Evolutionary conservation across 2,797 vertebrate species (phyloP).

Genomic region (Oryzias sinensis): DNA sequence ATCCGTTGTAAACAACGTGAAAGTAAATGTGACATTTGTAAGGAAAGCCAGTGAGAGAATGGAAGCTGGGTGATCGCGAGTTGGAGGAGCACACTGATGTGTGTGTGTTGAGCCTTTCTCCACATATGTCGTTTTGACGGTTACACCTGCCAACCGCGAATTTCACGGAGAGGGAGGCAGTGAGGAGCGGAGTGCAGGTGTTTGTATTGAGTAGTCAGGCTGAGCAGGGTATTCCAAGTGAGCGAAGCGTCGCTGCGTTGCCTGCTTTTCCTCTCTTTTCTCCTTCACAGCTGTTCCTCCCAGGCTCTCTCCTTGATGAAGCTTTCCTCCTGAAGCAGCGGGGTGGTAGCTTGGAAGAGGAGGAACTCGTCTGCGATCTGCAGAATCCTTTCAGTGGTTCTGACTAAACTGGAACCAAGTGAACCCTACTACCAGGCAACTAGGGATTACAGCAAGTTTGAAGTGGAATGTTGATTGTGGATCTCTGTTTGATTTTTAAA

Average conservation of each 20-base stretch:
- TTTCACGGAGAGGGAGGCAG: slow-evolving; percentile 47
- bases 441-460: slow-evolving; percentile 40
- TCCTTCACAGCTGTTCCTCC: slow-evolving; percentile 23
- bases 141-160: slow-evolving; percentile 78
- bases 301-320: slow-evolving; percentile 4
- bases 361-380: slow-evolving; percentile 9
- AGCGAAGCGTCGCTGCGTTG: slow-evolving; percentile 37
- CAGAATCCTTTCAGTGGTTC: slow-evolving; percentile 25
- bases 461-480: slow-evolving; percentile 24
- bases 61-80: slow-evolving; percentile 13
- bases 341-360: slow-evolving; percentile 40
- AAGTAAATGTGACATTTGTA: too few species aligned
- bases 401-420: slow-evolving; percentile 25
- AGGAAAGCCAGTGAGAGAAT: not conserved
- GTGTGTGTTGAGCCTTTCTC: slow-evolving; percentile 66
- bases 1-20: too few species aligned
- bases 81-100: slow-evolving; percentile 35
- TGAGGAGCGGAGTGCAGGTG: slow-evolving; percentile 12
- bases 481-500: slow-evolving; percentile 19
- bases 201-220: slow-evolving; percentile 49
- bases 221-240: slow-evolving; percentile 45
- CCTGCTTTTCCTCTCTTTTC: slow-evolving; percentile 19
- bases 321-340: slow-evolving; percentile 29
- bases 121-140: slow-evolving; percentile 81
- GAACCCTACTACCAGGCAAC: slow-evolving; percentile 26